Conservation (phyloP, 2,113 vertebrate genomes). For the Cyrtonyx montezumae region DNA sequence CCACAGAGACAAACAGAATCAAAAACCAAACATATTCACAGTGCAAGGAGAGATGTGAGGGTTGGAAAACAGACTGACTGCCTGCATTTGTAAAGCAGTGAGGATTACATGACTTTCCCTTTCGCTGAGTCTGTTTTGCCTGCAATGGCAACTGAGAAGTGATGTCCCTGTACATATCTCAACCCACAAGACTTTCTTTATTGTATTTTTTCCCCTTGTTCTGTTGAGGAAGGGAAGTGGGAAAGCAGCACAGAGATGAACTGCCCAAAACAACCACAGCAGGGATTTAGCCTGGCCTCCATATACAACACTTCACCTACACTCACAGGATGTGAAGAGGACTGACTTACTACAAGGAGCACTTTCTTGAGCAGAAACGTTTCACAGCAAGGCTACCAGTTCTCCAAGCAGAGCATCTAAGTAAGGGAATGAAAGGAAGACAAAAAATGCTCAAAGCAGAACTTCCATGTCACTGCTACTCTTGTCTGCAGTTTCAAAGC, state of each 20-base stretch:
- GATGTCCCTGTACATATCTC: background rate
- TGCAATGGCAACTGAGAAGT: background rate
- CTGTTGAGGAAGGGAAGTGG: background rate
- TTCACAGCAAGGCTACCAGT: background rate
- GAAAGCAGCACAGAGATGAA: background rate
- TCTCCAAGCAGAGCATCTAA: background rate
- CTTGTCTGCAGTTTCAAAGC: background rate
- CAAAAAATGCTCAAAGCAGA: background rate
- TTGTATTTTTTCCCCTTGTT: background rate
- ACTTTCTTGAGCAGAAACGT: background rate
- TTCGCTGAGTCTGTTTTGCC: background rate
- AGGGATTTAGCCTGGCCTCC: background rate
- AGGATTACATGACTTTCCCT: background rate
- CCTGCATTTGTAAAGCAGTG: background rate
- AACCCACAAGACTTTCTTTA: background rate
- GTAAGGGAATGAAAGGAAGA: background rate
- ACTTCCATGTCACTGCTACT: background rate
- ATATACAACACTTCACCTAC: background rate
- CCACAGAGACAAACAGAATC: background rate
- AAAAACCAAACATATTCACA: background rate
- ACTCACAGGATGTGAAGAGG: background rate
- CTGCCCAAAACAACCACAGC: background rate
- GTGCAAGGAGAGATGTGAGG: background rate
- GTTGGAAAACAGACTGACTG: background rate
- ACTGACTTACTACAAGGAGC: background rate